Percentiles rank a stretch among this genome's conserved stretches.
Conservation (phyloP, 2,113 vertebrate species). For the Protobothrops flavoviridis region DNA sequence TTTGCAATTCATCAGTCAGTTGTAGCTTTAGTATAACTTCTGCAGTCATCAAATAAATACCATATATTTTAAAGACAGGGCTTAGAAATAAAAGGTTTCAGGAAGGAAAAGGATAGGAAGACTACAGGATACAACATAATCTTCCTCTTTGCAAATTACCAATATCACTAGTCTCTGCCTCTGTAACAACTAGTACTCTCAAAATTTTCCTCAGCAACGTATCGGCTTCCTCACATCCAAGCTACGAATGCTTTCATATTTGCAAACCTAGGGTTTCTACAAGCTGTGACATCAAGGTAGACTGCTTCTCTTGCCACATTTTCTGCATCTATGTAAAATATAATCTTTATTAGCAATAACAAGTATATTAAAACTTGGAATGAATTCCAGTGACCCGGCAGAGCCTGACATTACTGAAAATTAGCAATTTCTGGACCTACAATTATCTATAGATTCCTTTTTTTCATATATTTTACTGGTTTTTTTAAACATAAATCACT, state of each 20-base stretch:
- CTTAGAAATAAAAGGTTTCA: neutral
- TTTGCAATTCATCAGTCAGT: neutral
- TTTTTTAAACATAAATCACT: too few relatives aligned
- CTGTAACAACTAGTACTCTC: neutral
- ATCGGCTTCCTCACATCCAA: neutral
- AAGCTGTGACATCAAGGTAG: neutral
- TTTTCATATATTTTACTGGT: too few relatives aligned
- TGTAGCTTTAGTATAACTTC: neutral
- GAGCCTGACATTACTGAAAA: rapidly evolving
- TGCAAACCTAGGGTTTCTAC: neutral
- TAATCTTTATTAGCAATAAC: neutral
- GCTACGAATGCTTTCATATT: neutral
- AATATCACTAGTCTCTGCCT: neutral
- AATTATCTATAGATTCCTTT: neutral
- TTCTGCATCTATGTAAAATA: neutral
- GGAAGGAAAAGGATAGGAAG: neutral
- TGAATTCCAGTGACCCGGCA: neutral
- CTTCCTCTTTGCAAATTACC: neutral
- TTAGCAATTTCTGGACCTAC: neutral
- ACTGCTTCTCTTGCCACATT: neutral
- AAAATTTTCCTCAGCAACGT: neutral
- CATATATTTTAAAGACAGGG: neutral
- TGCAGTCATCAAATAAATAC: neutral
- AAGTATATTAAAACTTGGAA: neutral
- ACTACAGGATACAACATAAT: neutral